Conservation (phyloP, 1,140 invertebrate genomes). For the Teleogryllus occipitalis region DNA sequence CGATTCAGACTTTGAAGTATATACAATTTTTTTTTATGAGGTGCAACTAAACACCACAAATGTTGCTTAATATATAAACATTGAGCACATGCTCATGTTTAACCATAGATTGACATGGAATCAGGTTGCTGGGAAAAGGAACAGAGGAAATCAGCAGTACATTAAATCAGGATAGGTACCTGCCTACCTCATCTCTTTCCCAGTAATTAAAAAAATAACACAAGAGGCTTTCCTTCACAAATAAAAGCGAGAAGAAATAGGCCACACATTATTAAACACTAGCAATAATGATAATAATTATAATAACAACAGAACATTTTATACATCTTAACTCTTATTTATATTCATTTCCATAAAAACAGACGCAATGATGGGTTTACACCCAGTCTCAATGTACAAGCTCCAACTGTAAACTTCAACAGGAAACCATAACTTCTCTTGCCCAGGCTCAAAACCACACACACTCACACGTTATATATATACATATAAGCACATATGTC, state of each 20-base stretch:
- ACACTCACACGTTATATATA: not conserved
- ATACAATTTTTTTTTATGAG: not conserved
- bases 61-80: not conserved
- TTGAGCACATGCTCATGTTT: not conserved
- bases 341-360: constrained; percentile 8
- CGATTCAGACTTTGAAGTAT: not conserved
- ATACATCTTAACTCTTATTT: constrained; percentile 16
- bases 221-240: not conserved
- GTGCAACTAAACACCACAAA: not conserved
- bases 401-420: not conserved
- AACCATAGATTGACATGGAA: not conserved
- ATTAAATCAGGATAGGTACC: not conserved
- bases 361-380: not conserved
- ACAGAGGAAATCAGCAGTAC: constrained; percentile 1
- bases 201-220: not conserved
- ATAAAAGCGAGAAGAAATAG: not conserved
- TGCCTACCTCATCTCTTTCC: constrained; percentile 1
- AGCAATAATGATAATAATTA: constrained; percentile 9
- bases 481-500: not conserved
- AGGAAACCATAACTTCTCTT: not conserved
- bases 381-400: not conserved
- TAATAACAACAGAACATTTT: constrained; percentile 16
- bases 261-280: not conserved
- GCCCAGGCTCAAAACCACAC: not conserved
- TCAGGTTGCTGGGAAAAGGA: constrained; percentile 5